phyloP scores from a whole-genome alignment of 1,140 invertebrate species.

The Polyergus mexicanus region DNA sequence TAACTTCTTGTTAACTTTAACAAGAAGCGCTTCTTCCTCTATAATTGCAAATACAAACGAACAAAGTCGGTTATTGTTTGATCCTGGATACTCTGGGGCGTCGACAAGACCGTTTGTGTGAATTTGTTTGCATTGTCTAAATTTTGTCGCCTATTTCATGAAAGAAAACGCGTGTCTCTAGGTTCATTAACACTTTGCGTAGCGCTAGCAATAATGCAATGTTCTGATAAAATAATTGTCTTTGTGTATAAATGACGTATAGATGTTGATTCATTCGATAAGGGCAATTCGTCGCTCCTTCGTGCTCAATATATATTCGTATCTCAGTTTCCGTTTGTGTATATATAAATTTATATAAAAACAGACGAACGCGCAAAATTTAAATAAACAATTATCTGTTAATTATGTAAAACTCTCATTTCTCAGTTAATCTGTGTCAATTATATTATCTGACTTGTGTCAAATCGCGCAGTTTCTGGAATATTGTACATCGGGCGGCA shows the following conservation, averaged over 20 bases:
- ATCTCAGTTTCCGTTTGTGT: background rate
- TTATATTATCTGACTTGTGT: constrained; percentile 49
- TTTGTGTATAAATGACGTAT: constrained; percentile 17
- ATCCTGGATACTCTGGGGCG: constrained; percentile 9
- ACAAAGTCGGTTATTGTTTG: constrained; percentile 59
- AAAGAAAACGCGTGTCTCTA: constrained; percentile 35
- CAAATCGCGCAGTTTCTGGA: background rate
- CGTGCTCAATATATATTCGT: background rate
- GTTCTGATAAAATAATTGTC: constrained; percentile 51
- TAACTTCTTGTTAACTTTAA: background rate
- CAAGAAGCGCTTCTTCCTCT: constrained; percentile 48
- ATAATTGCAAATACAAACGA: constrained; percentile 51
- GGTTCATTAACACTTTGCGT: constrained; percentile 54
- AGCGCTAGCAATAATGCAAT: constrained; percentile 40
- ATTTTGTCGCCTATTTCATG: constrained; percentile 37
- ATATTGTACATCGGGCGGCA: constrained; percentile 21
- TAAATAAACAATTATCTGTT: background rate
- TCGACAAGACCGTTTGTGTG: constrained; percentile 30
- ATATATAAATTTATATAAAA: background rate
- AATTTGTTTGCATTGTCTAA: constrained; percentile 57
- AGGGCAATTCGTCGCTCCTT: constrained; percentile 5
- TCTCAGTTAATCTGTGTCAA: constrained; percentile 34
- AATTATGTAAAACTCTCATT: constrained; percentile 3
- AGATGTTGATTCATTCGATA: background rate
- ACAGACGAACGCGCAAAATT: background rate